A percentile compares a stretch with the other conserved stretches of the same genome.
phyloP scores from a whole-genome alignment of 2,888 invertebrate genomes.

The Fragum whitleyi region DNA sequence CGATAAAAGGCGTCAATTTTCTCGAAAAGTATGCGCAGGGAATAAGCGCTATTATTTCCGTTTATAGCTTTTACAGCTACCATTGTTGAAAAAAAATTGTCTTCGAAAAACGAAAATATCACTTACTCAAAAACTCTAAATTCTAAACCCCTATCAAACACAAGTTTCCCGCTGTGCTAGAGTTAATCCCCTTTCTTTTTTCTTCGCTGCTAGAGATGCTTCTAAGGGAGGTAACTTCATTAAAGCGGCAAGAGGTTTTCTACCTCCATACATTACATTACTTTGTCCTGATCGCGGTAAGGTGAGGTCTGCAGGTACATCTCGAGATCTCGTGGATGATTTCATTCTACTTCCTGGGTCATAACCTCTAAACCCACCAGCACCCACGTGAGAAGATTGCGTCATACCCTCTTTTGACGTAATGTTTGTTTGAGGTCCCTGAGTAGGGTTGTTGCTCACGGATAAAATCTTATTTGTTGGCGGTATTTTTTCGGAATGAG shows the following conservation, averaged over 20 bases:
- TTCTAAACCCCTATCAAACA: slow-evolving; percentile 45
- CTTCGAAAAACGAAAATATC: too few relatives aligned
- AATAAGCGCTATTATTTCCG: too few relatives aligned
- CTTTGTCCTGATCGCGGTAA: slow-evolving; percentile 54
- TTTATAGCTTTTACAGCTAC: too few relatives aligned
- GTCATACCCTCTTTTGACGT: slow-evolving; percentile 56
- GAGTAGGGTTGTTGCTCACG: slow-evolving; percentile 55
- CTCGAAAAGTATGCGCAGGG: too few relatives aligned
- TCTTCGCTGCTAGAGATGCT: slow-evolving; percentile 59
- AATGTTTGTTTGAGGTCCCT: slow-evolving; percentile 59
- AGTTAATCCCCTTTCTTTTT: slow-evolving; percentile 59
- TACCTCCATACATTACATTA: slow-evolving; percentile 46
- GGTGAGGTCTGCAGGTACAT: slow-evolving; percentile 56
- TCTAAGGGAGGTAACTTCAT: slow-evolving; percentile 73
- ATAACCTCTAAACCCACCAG: slow-evolving; percentile 56
- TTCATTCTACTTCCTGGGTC: slow-evolving; percentile 52
- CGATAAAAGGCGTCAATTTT: too few relatives aligned
- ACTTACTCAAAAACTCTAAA: too few relatives aligned
- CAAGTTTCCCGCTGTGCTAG: slow-evolving; percentile 62
- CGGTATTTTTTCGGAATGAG: slow-evolving; percentile 65
- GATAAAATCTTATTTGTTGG: slow-evolving; percentile 51
- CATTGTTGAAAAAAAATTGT: too few relatives aligned
- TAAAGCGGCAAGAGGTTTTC: slow-evolving; percentile 61
- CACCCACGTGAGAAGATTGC: slow-evolving; percentile 58
- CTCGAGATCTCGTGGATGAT: slow-evolving; percentile 38